Conservation (phyloP, 1,140 invertebrate species). For the Diorhabda sublineata region DNA sequence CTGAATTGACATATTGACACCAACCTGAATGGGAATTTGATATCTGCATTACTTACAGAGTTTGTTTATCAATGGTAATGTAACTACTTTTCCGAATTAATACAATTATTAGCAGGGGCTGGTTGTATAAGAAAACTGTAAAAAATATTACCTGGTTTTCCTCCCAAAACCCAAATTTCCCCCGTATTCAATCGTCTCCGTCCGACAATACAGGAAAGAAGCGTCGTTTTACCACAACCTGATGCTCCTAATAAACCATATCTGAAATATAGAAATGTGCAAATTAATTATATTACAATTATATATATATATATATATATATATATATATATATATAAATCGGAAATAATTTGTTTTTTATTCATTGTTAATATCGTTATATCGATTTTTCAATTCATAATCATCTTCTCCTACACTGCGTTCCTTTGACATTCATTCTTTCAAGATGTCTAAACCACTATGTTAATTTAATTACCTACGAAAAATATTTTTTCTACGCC, state of each 20-base stretch:
- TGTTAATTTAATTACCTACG: no score
- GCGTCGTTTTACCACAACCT: constrained; percentile 80
- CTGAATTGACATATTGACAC: no score
- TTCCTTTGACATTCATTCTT: no score
- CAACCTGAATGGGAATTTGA: no score
- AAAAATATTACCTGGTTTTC: constrained; percentile 58
- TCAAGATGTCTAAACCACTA: no score
- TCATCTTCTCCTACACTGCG: no score
- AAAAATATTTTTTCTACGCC: no score
- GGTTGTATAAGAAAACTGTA: not conserved
- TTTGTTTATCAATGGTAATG: no score
- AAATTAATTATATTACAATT: not conserved
- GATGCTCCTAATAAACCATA: constrained; percentile 84
- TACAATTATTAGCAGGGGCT: no score
- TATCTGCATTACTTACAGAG: no score
- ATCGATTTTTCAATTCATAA: no score
- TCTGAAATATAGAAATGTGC: constrained; percentile 51
- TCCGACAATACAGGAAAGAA: constrained; percentile 84
- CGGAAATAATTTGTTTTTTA: not conserved
- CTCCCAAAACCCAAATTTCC: constrained; percentile 81
- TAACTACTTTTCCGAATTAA: no score
- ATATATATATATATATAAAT: not conserved
- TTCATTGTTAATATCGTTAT: not conserved
- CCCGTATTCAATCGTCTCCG: constrained; percentile 75
- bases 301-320: constrained; percentile 1